Evolutionary conservation across 2,888 invertebrate genomes (phyloP).

Genomic region (Zootermopsis nevadensis): DNA sequence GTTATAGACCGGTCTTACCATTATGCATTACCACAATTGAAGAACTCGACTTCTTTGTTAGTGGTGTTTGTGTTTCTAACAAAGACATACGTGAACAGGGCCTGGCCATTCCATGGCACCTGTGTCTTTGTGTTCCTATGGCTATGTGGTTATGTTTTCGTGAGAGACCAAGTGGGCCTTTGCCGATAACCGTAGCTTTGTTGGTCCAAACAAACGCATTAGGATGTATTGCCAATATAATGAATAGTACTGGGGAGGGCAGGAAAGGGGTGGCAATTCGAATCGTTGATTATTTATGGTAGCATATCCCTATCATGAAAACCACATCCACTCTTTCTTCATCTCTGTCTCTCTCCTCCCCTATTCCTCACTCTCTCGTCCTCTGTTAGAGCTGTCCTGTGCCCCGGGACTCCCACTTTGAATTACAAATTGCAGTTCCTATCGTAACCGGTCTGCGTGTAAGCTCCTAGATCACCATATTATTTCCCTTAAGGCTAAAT

Average conservation of each 20-base stretch:
- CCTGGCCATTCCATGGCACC: background rate
- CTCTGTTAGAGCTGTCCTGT: background rate
- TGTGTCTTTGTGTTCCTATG: background rate
- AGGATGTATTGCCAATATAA: conserved; percentile 39
- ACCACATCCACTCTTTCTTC: background rate
- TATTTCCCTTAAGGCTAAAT: conserved; percentile 23
- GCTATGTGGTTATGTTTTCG: conserved; percentile 6
- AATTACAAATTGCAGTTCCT: conserved; percentile 28
- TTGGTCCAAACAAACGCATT: conserved; percentile 20
- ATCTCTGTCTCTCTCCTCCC: background rate
- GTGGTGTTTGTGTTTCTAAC: background rate
- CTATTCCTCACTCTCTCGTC: background rate
- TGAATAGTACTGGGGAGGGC: conserved; percentile 13
- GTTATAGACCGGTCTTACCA: background rate
- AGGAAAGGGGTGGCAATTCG: background rate
- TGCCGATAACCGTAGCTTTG: background rate
- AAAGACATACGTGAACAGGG: background rate
- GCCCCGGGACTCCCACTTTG: conserved; percentile 16
- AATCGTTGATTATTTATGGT: conserved; percentile 32
- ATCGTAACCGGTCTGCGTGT: conserved; percentile 16
- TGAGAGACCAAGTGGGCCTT: background rate
- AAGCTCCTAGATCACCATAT: conserved; percentile 26
- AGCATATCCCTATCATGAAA: conserved; percentile 36
- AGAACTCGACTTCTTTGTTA: background rate
- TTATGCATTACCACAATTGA: background rate